Evolutionary conservation across 2,113 vertebrate genomes (phyloP).

Genomic region (Orthonyx spaldingii): DNA sequence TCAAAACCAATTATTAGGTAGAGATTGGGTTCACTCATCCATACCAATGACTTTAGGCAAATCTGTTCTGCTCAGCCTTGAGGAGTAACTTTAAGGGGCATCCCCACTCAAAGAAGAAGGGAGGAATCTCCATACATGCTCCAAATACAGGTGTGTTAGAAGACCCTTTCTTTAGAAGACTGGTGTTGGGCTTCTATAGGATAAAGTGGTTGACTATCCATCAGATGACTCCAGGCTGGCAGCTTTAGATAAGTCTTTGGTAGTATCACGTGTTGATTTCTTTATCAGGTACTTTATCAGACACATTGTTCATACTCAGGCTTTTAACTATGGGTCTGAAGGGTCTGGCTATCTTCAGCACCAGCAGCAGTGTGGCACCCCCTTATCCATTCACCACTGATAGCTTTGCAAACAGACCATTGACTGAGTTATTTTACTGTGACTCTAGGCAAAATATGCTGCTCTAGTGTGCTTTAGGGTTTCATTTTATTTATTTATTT

Average conservation of each 20-base stretch:
- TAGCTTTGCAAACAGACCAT: neutral
- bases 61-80: neutral
- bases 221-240: neutral
- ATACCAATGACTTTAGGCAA: neutral
- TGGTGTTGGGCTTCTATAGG: too few relatives aligned
- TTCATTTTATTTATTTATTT: neutral
- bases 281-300: neutral
- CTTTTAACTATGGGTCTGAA: neutral
- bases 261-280: neutral
- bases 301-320: neutral
- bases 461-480: neutral
- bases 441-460: neutral
- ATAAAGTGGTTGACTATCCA: neutral
- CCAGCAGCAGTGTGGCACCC: neutral
- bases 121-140: neutral
- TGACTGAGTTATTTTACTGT: neutral
- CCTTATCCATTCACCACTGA: neutral
- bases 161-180: neutral
- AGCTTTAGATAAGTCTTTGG: neutral
- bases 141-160: neutral
- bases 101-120: neutral
- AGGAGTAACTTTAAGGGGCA: accelerated
- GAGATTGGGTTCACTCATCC: neutral
- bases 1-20: neutral
- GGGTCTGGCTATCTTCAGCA: neutral